Evolutionary conservation across 2,888 invertebrate genomes (phyloP).

Genomic region (Drosophila seclusa): DNA sequence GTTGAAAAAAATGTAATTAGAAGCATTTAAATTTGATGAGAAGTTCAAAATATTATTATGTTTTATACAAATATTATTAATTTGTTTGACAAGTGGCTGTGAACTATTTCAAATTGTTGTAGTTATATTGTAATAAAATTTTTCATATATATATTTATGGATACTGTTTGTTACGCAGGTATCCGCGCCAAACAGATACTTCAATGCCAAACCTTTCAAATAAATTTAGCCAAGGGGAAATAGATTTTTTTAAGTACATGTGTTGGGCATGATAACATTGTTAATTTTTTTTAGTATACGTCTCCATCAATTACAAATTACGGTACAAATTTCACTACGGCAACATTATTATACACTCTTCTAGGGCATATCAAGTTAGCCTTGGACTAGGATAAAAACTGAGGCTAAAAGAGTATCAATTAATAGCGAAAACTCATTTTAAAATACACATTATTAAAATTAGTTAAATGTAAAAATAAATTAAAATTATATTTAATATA

Average conservation of each 20-base stretch:
- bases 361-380: not conserved
- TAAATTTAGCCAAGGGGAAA: not conserved
- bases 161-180: too few species aligned
- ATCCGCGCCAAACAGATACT: too few species aligned
- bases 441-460: not conserved
- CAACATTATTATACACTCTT: not conserved
- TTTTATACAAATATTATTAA: not conserved
- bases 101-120: not conserved
- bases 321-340: not conserved
- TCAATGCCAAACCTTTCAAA: not conserved
- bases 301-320: not conserved
- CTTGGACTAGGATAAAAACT: too few species aligned
- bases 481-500: not conserved
- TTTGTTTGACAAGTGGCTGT: not conserved
- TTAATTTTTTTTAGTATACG: not conserved
- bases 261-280: not conserved
- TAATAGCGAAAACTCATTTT: not conserved
- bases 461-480: not conserved
- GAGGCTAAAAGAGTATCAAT: not conserved
- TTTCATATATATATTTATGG: not conserved
- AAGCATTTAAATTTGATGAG: not conserved
- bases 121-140: not conserved
- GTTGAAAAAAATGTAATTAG: not conserved
- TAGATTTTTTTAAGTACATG: not conserved
- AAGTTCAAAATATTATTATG: not conserved